phyloP scores from a whole-genome alignment of 2,888 invertebrate genomes.

The Pristionchus japonicus region DNA sequence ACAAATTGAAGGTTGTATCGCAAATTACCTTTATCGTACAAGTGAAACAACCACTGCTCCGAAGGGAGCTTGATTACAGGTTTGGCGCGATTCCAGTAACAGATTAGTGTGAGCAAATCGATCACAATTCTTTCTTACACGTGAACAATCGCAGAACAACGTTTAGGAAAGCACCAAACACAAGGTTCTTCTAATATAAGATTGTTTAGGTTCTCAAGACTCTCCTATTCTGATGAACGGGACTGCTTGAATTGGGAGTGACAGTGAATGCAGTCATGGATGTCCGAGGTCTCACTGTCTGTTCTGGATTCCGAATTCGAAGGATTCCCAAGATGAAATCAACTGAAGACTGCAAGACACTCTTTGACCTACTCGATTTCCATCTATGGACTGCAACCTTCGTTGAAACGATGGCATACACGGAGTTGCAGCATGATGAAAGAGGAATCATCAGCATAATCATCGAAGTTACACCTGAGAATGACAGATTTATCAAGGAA shows the following conservation, averaged over 20 bases:
- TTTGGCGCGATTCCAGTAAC: not conserved
- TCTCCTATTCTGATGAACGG: not conserved
- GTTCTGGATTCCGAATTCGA: not conserved
- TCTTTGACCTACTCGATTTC: not conserved
- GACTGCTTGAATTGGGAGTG: not conserved
- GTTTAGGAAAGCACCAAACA: not conserved
- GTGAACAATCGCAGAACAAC: not conserved
- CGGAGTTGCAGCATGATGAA: not conserved
- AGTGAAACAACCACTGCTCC: not conserved
- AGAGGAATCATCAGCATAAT: not conserved
- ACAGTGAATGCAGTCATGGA: not conserved
- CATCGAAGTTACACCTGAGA: not conserved
- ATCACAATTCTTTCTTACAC: not conserved
- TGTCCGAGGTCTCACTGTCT: not conserved
- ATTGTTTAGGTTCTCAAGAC: no score
- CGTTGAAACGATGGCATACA: not conserved
- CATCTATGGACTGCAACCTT: not conserved
- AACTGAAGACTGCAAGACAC: constrained; percentile 10
- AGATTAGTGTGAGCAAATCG: not conserved
- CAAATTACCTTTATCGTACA: not conserved
- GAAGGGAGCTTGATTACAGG: not conserved
- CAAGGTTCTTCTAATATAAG: not conserved
- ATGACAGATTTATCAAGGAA: not conserved
- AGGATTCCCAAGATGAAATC: constrained; percentile 12
- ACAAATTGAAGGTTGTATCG: not conserved